These are phyloP conservation scores for Helleia helle DNA, from an alignment of 2,888 invertebrate genomes.

Conservation along the genomic window DNA sequence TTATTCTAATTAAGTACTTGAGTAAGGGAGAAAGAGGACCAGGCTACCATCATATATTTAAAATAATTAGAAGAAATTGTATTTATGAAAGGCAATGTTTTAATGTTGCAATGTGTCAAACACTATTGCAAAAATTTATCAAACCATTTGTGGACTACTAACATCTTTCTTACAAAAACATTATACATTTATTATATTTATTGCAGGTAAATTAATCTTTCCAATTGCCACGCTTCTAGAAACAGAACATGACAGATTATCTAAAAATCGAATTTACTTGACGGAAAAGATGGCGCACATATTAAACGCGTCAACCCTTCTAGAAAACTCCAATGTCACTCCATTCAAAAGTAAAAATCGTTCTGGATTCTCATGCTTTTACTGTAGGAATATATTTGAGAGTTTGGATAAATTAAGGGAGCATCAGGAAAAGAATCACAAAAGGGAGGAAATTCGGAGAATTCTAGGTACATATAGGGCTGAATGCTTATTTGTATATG, in stretches of 20 bases:
- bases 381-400: constrained; percentile 41
- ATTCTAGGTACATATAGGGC: constrained; percentile 37
- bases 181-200: no score
- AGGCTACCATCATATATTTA: no score
- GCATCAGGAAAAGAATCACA: constrained; percentile 32
- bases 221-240: constrained; percentile 27
- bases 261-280: constrained; percentile 22
- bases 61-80: no score
- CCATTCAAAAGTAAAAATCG: constrained; percentile 48
- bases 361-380: constrained; percentile 51
- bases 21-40: no score
- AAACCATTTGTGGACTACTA: no score
- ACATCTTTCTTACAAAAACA: no score
- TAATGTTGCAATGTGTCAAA: no score
- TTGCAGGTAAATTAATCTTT: constrained; percentile 33
- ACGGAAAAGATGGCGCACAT: constrained; percentile 47
- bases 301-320: constrained; percentile 33
- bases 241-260: constrained; percentile 13
- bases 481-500: constrained; percentile 49
- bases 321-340: constrained; percentile 43
- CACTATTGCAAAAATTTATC: no score
- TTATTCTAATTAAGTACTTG: no score
- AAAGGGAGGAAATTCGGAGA: constrained; percentile 30
- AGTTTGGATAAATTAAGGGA: constrained; percentile 33
- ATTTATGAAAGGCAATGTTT: no score